Conservation (phyloP, 2,113 vertebrate species). For the Galbula dea region DNA sequence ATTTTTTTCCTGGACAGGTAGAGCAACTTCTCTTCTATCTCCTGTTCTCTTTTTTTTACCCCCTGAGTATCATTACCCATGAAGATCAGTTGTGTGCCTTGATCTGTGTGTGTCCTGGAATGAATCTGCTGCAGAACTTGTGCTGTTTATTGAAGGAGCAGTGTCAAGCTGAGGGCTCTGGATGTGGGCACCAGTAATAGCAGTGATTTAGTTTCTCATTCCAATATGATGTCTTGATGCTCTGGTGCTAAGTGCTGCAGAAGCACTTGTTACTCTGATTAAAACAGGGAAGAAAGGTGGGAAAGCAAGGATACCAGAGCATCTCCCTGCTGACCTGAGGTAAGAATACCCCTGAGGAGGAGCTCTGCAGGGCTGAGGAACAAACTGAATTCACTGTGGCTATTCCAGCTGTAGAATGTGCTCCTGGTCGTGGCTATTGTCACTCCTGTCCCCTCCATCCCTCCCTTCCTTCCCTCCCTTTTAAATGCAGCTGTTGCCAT, state of each 20-base stretch:
- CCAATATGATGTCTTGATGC: fast-evolving
- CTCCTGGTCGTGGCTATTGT: not conserved
- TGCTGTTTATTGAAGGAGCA: not conserved
- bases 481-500: not conserved
- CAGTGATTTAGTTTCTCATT: not conserved
- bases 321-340: not conserved
- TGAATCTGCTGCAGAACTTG: not conserved
- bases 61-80: fast-evolving
- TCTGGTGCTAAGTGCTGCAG: not conserved
- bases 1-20: not conserved
- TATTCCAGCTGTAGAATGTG: not conserved
- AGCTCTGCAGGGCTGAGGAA: not conserved
- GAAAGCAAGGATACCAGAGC: not conserved
- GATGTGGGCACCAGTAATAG: not conserved
- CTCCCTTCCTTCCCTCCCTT: not conserved
- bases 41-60: not conserved
- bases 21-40: no score
- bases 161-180: not conserved
- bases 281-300: not conserved
- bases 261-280: not conserved
- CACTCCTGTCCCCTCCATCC: not conserved
- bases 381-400: no score
- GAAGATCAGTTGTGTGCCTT: not conserved
- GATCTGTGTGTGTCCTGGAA: not conserved
- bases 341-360: not conserved